Evolutionary conservation across 2,888 invertebrate genomes (phyloP), one percentile per base, ranked within the genome.

Genomic region (Carpatolechia fugitivella): DNA sequence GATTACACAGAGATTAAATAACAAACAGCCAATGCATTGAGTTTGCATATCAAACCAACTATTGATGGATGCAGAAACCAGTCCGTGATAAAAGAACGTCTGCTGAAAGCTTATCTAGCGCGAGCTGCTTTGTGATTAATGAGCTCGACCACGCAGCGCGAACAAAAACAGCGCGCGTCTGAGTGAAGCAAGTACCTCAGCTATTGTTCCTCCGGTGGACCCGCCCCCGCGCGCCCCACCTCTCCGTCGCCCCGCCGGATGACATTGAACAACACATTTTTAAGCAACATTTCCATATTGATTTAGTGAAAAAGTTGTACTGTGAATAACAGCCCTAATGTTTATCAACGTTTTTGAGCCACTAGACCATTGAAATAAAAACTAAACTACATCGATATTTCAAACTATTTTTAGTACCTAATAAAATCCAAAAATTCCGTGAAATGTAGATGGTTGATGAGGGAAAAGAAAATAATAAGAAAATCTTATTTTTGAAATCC

Each of bases 61-160:
- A 54, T 48, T 54, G 38, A 54, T 54, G 5, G 38, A 10, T 30
- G 48, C 46, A 52, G 50, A 52, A 63, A 58, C 62, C 58, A 68
- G 68, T 67, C 60, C 61, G 61, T 59, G 73, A 80, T 81, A 78
- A 78, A 76, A 70, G 72, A 69, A 55, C 67, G 68, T 68, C 69
- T 60, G 69, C 70, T 76, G 69, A 74, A 71, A 78, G 81, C 78
- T 78, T 80, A 79, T 79, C 79, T 76, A 76, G 76, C 73, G 68
- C 63, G 77, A 74, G 76, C 72, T 78, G 78, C 79, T 80, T 79
- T 76, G 81, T 86, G 87, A 88, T 87, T 85, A 88, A 88, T 87
- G 85, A 78, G 80, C 76, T 76, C 70, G 78, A 70, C 75, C 69
- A 80, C 78, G 76, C 74, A 76, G 76, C 63, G 59, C 63, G 69